A percentile compares a stretch with the other conserved stretches of the same genome.
These are phyloP conservation scores for Hippocampus mohnikei DNA, from an alignment of 2,113 vertebrate species.

Conservation along the genomic window DNA sequence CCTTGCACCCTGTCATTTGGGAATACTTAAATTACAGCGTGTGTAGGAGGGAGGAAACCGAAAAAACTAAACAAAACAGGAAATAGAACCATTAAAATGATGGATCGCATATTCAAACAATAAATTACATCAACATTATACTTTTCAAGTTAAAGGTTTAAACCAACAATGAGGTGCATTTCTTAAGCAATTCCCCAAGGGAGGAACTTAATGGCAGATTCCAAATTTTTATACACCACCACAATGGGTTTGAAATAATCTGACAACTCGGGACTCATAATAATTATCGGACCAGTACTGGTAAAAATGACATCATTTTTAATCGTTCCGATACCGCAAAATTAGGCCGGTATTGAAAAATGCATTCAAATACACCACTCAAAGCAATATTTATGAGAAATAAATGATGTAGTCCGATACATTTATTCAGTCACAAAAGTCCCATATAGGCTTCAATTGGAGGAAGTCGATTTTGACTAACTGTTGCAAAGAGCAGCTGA, in stretches of 20 bases:
- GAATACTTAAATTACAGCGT: slow-evolving; percentile 44
- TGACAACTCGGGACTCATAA: no score
- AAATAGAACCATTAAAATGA: slow-evolving; percentile 35
- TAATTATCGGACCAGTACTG: no score
- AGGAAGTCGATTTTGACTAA: no score
- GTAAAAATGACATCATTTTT: no score
- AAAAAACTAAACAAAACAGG: slow-evolving; percentile 19
- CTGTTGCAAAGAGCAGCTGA: not conserved
- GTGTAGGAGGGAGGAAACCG: slow-evolving; percentile 45
- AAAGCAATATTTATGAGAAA: no score
- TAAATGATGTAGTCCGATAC: no score
- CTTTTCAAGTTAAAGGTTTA: not conserved
- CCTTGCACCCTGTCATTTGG: slow-evolving; percentile 24
- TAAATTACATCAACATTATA: not conserved
- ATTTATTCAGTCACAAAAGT: no score
- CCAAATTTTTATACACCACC: not conserved
- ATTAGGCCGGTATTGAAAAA: no score
- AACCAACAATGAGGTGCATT: not conserved
- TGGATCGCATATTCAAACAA: not conserved
- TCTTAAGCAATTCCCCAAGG: not conserved
- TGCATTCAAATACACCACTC: no score
- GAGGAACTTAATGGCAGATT: not conserved
- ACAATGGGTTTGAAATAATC: no score
- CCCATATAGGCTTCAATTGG: no score
- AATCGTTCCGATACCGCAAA: no score